Evolutionary conservation across 1,140 invertebrate species (phyloP).

Genomic region (Rhopalosiphum padi): DNA sequence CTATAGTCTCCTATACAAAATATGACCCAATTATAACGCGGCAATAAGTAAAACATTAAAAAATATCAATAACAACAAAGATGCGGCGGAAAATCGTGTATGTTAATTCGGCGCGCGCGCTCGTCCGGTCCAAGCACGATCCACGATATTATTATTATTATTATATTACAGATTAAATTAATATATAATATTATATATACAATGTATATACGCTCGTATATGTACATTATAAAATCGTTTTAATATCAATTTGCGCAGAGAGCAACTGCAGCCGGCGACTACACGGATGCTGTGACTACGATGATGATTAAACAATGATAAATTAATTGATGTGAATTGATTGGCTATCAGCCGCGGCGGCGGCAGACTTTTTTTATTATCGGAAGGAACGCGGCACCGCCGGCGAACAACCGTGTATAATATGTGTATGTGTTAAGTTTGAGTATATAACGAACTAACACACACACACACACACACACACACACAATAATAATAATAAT

Average conservation of each 20-base stretch:
- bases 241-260: conserved; percentile 26
- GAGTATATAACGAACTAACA: not conserved
- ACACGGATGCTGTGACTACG: not conserved
- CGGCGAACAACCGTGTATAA: not conserved
- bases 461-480: not conserved
- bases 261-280: not conserved
- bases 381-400: conserved; percentile 13
- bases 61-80: not conserved
- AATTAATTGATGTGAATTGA: conserved; percentile 26
- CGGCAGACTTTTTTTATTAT: not conserved
- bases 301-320: conserved; percentile 42
- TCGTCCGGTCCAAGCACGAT: not conserved
- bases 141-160: not conserved
- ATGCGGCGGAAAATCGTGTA: not conserved
- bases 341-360: not conserved
- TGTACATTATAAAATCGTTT: not conserved
- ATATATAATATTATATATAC: conserved; percentile 30
- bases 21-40: not conserved
- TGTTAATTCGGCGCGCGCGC: conserved; percentile 12
- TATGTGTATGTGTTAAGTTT: not conserved
- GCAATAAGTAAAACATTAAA: not conserved
- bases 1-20: not conserved
- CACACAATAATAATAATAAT: not conserved
- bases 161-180: not conserved
- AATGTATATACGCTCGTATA: not conserved